A percentile compares a stretch with the other conserved stretches of the same genome.
Conservation (phyloP, 2,113 vertebrate genomes). For the Sorex araneus region DNA sequence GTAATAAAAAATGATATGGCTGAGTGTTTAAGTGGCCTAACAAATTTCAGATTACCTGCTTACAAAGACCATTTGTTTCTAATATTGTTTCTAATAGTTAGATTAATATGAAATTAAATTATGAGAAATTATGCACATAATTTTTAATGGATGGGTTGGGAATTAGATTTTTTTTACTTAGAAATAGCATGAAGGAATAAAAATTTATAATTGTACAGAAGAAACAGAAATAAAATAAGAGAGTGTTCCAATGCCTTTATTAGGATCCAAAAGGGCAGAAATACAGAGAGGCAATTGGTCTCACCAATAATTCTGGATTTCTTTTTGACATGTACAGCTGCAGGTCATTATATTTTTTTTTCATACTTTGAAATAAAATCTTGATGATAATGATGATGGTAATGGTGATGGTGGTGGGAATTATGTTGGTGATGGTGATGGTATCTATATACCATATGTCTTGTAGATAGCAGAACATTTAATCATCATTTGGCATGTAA, state of each 20-base stretch:
- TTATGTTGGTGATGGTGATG: background rate
- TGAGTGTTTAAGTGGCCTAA: background rate
- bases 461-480: background rate
- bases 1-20: conserved; percentile 2
- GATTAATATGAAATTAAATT: background rate
- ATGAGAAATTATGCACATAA: conserved; percentile 1
- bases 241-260: background rate
- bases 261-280: conserved; percentile 23
- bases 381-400: no score
- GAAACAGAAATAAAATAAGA: no score
- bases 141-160: background rate
- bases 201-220: background rate
- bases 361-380: background rate
- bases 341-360: background rate
- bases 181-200: conserved; percentile 1
- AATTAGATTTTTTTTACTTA: conserved; percentile 14
- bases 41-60: background rate
- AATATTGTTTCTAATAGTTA: background rate
- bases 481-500: no score
- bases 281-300: background rate
- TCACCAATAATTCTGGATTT: background rate
- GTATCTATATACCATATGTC: background rate
- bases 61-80: background rate
- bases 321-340: background rate
- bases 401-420: background rate